Conservation (phyloP, 2,888 invertebrate species). For the Epistrophe eligans region DNA sequence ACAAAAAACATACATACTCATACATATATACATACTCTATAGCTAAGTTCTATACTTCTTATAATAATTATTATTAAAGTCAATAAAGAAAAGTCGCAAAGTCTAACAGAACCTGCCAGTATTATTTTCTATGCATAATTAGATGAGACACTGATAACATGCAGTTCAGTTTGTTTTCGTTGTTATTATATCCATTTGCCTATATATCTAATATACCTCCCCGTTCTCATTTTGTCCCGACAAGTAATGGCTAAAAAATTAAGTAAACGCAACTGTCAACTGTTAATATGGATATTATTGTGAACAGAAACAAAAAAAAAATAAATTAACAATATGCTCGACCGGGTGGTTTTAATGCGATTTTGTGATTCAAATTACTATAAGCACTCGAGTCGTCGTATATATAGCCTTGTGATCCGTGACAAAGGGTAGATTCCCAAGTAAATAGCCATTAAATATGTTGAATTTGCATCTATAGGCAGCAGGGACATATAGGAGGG, state of each 20-base stretch:
- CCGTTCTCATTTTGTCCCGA: neutral
- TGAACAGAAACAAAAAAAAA: slow-evolving; percentile 3
- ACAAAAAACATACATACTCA: no score
- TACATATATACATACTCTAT: no score
- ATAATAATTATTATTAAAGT: slow-evolving; percentile 14
- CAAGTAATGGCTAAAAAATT: neutral
- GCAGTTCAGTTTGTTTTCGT: slow-evolving; percentile 6
- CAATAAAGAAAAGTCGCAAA: slow-evolving; percentile 29
- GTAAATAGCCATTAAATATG: slow-evolving; percentile 36
- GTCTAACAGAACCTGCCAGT: neutral
- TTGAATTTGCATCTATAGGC: slow-evolving; percentile 9
- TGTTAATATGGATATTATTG: slow-evolving; percentile 21
- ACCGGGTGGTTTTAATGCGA: slow-evolving; percentile 42
- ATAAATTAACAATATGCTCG: neutral
- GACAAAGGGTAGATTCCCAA: slow-evolving; percentile 34
- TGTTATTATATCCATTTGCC: neutral
- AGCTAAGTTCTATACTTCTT: neutral
- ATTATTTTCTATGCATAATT: slow-evolving; percentile 25
- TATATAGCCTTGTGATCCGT: slow-evolving; percentile 44
- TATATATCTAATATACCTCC: neutral
- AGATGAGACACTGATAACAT: slow-evolving; percentile 37
- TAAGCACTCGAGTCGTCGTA: slow-evolving; percentile 16
- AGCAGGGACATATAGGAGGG: neutral
- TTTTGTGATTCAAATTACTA: slow-evolving; percentile 62
- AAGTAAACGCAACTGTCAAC: slow-evolving; percentile 37